Conservation (phyloP, 37 sponge, comb jelly and placozoan genomes). For the Hormiphora californensis region DNA sequence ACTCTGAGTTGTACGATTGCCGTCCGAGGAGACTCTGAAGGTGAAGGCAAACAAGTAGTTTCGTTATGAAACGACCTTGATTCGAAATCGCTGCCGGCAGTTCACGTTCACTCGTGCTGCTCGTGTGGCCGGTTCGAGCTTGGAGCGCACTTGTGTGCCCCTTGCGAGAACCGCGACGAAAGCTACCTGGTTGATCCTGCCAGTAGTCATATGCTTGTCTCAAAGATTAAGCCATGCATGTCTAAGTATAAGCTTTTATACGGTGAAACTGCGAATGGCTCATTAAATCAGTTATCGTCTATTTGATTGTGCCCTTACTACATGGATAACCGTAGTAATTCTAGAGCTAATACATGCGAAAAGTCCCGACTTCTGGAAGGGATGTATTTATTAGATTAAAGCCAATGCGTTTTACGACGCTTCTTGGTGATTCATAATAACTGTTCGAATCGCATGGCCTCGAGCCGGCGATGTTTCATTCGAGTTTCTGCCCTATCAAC, state of each 20-base stretch:
- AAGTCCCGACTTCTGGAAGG: conserved; percentile 74
- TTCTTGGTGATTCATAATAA: conserved; percentile 76
- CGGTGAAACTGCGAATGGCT: conserved; percentile 89
- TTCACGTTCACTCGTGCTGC: neutral
- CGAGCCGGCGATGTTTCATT: conserved; percentile 78
- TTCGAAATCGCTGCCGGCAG: neutral
- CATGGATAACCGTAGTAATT: conserved; percentile 82
- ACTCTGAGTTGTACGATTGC: conserved; percentile 13
- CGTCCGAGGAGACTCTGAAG: conserved; percentile 43
- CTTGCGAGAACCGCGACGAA: conserved; percentile 19
- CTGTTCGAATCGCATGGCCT: conserved; percentile 79
- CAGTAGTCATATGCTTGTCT: conserved; percentile 90
- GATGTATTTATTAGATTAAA: conserved; percentile 85
- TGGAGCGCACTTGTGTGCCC: conserved; percentile 26
- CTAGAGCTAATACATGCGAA: conserved; percentile 83
- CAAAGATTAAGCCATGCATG: conserved; percentile 91
- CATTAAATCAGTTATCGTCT: conserved; percentile 88
- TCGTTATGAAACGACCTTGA: conserved; percentile 3
- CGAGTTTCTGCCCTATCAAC: conserved; percentile 85
- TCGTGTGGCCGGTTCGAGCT: conserved; percentile 39
- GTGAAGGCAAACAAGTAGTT: conserved; percentile 51
- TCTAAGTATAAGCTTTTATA: conserved; percentile 71
- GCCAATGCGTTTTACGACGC: conserved; percentile 60
- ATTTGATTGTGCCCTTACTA: conserved; percentile 71
- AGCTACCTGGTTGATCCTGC: conserved; percentile 89